phyloP scores from a whole-genome alignment of 64 coral and sea anemone genomes.

The Pocillopora verrucosa region DNA sequence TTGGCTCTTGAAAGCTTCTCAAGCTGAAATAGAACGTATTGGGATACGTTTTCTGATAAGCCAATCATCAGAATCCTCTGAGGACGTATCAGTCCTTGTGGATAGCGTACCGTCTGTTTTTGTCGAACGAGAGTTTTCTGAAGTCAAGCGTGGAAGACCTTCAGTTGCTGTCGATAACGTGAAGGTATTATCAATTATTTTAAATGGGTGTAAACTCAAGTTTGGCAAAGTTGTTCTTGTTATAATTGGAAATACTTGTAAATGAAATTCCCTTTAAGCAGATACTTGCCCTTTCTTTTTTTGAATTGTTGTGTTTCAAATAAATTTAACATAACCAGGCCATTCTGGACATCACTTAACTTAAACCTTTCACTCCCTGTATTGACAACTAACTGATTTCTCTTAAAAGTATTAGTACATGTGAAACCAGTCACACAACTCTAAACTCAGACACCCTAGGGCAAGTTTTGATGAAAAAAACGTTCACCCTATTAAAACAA shows the following conservation, averaged over 20 bases:
- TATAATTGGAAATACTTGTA: no score
- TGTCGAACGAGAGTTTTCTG: constrained; percentile 79
- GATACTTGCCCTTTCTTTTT: no score
- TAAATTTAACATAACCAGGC: no score
- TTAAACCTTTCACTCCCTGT: neutral
- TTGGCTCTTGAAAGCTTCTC: constrained; percentile 62
- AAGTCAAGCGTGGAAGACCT: constrained; percentile 65
- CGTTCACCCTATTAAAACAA: no score
- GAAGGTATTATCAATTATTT: constrained; percentile 53
- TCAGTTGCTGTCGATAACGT: constrained; percentile 75
- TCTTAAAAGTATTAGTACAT: neutral
- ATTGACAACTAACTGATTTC: neutral
- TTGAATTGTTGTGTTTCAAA: no score
- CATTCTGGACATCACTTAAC: no score
- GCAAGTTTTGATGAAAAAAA: no score
- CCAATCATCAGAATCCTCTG: neutral
- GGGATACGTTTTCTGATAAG: constrained; percentile 67
- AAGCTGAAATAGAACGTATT: constrained; percentile 57
- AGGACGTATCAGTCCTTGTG: constrained; percentile 21
- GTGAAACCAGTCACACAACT: no score
- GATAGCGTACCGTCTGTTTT: constrained; percentile 72
- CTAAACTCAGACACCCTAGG: no score
- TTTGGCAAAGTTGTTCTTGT: no score
- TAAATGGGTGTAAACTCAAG: no score
- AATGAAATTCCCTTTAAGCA: no score